Conservation (phyloP, 2,888 invertebrate species). For the Nomada goodeniana region DNA sequence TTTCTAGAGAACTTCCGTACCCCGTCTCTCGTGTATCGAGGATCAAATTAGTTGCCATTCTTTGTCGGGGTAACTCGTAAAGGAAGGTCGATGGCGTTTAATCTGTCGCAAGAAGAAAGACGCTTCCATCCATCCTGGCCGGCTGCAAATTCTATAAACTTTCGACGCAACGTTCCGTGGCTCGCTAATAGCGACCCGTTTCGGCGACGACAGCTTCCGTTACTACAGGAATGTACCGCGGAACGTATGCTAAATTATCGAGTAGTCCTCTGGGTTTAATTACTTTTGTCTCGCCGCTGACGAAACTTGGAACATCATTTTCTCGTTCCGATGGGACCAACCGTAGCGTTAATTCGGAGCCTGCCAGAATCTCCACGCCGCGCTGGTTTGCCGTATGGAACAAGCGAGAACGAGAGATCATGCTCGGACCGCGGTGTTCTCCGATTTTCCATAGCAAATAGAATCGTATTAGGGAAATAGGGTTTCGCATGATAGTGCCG, state of each 20-base stretch:
- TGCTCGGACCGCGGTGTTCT: conserved; percentile 20
- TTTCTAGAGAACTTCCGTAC: conserved; percentile 59
- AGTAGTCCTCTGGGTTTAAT: conserved; percentile 76
- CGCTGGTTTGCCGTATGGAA: neutral
- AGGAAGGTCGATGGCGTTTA: neutral
- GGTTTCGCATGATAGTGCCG: conserved; percentile 31
- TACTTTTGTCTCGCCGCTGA: conserved; percentile 70
- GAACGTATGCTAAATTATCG: conserved; percentile 76
- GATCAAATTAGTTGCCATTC: no score
- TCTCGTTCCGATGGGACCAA: conserved; percentile 60
- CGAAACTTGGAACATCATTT: conserved; percentile 68
- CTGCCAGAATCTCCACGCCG: conserved; percentile 14
- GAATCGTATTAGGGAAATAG: conserved; percentile 62
- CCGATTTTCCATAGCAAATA: conserved; percentile 61
- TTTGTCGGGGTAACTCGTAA: no score
- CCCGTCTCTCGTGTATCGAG: conserved; percentile 6
- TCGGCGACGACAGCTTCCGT: conserved; percentile 31
- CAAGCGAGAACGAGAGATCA: neutral
- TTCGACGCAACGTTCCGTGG: neutral
- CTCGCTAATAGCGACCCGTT: conserved; percentile 14
- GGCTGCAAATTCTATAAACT: conserved; percentile 41
- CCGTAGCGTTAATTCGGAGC: conserved; percentile 59
- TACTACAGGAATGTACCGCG: conserved; percentile 40
- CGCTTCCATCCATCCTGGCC: conserved; percentile 25
- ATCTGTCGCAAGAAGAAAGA: conserved; percentile 19